Conservation (phyloP, 2,113 vertebrate genomes). For the Cricetomys ansorgei region DNA sequence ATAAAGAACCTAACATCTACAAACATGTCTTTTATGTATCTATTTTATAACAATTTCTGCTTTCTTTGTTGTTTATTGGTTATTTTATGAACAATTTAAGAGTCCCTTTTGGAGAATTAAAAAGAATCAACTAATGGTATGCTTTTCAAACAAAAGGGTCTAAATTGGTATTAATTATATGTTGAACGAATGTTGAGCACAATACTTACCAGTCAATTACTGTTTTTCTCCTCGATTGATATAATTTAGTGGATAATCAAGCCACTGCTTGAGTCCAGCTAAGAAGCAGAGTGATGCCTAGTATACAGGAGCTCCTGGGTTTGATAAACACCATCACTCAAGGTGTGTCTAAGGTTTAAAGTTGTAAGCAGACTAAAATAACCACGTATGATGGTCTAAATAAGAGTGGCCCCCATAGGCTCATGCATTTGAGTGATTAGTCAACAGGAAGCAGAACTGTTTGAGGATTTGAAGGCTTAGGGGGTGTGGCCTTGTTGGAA, state of each 20-base stretch:
- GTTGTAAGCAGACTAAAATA: neutral
- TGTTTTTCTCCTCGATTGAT: neutral
- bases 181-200: neutral
- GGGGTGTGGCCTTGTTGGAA: neutral
- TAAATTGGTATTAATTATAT: neutral
- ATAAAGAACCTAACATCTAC: neutral
- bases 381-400: neutral
- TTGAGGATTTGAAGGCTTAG: neutral
- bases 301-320: neutral
- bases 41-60: neutral
- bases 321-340: neutral
- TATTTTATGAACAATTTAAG: neutral
- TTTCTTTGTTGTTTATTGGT: neutral
- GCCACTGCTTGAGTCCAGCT: neutral
- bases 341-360: neutral
- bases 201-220: neutral
- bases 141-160: neutral
- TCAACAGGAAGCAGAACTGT: neutral
- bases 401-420: neutral
- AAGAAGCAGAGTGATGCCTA: neutral
- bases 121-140: neutral
- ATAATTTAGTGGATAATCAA: neutral
- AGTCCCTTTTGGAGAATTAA: neutral
- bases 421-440: too few species aligned
- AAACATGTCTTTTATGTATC: neutral